Evolutionary conservation across 2,888 invertebrate species (phyloP).

Genomic region (Geophilus truncorum): DNA sequence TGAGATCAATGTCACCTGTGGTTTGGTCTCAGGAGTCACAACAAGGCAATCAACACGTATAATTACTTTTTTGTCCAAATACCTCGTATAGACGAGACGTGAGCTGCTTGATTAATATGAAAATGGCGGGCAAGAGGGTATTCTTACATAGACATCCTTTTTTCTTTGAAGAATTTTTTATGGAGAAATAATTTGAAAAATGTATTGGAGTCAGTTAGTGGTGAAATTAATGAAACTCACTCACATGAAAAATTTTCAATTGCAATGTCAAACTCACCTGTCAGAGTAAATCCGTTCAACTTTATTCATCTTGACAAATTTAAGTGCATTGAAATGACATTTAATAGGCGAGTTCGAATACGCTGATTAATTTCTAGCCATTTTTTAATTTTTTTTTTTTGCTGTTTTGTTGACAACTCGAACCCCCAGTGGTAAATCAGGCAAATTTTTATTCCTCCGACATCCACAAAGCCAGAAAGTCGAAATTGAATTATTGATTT

Average conservation of each 20-base stretch:
- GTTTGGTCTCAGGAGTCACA: not conserved
- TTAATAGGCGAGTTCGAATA: not conserved
- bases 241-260: slow-evolving; percentile 6
- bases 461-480: too few relatives aligned
- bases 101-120: not conserved
- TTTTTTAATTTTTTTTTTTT: not conserved
- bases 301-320: slow-evolving; percentile 19
- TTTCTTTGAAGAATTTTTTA: not conserved
- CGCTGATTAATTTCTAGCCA: not conserved
- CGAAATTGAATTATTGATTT: not conserved
- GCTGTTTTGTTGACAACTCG: not conserved
- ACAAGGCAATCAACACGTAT: slow-evolving; percentile 9
- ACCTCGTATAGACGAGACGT: not conserved
- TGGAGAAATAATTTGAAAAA: not conserved
- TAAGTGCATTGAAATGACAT: slow-evolving; percentile 5
- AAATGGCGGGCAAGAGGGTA: not conserved
- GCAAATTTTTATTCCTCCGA: not conserved
- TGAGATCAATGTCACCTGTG: slow-evolving; percentile 15
- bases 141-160: not conserved
- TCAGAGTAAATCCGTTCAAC: not conserved
- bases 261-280: not conserved
- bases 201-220: not conserved
- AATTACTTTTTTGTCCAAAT: slow-evolving; percentile 4
- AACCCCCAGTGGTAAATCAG: not conserved
- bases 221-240: not conserved